phyloP scores from a whole-genome alignment of 2,113 vertebrate genomes.

The Gasterosteus nipponicus region DNA sequence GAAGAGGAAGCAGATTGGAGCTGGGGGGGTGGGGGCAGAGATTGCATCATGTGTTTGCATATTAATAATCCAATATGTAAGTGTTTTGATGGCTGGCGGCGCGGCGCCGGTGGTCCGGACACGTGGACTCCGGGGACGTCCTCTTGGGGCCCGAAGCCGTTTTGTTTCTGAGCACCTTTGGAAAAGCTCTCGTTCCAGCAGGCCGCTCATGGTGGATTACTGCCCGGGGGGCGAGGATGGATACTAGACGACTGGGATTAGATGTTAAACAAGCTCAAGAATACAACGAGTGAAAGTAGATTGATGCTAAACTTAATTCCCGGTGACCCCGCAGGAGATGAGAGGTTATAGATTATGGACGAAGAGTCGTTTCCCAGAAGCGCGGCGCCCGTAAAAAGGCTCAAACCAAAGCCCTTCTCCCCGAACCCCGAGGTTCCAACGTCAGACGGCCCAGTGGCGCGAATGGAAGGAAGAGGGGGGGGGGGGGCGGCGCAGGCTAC shows the following conservation, averaged over 20 bases:
- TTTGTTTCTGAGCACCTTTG: no score
- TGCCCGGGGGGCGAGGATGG: no score
- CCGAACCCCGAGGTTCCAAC: not conserved
- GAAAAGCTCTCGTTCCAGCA: no score
- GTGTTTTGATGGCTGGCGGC: not conserved
- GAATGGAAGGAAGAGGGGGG: not conserved
- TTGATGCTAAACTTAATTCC: not conserved
- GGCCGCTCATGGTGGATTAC: no score
- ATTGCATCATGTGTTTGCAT: slow-evolving; percentile 44
- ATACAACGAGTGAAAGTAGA: not conserved
- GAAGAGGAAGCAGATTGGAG: slow-evolving; percentile 20
- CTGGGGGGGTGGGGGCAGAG: slow-evolving; percentile 28
- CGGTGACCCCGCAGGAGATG: not conserved
- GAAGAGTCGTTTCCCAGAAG: not conserved
- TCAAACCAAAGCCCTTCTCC: not conserved
- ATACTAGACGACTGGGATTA: not conserved
- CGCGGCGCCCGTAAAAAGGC: not conserved
- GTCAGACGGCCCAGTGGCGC: slow-evolving; percentile 1
- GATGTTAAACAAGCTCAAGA: not conserved
- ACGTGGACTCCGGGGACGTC: no score
- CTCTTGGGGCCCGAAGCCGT: no score
- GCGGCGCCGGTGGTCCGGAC: no score
- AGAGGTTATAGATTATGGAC: not conserved
- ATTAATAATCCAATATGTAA: slow-evolving; percentile 32
- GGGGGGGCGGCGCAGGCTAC: no score